These are phyloP conservation scores for Cheirogaleus major DNA, from an alignment of 2,797 vertebrate genomes.

Conservation along the genomic window DNA sequence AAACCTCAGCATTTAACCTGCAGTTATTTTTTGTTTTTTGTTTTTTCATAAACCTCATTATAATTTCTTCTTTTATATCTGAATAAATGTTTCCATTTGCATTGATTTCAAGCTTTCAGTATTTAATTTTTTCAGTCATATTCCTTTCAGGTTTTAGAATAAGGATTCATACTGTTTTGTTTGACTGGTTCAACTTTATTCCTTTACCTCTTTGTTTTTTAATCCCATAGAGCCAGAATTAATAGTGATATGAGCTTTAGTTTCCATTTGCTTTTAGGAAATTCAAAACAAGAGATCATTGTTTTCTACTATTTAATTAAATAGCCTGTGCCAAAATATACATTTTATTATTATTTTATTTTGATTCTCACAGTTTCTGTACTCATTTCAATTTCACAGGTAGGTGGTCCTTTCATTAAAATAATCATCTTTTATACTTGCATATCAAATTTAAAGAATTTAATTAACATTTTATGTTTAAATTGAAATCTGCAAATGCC, in stretches of 20 bases:
- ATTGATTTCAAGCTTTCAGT: neutral
- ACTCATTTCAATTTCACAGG: constrained; percentile 9
- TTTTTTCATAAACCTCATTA: neutral
- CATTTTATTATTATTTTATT: constrained; percentile 60
- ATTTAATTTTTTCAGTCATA: neutral
- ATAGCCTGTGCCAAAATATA: constrained; percentile 43
- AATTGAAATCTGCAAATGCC: neutral
- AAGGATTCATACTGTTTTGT: neutral
- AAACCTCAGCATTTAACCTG: neutral
- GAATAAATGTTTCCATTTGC: neutral
- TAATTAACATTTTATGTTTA: neutral
- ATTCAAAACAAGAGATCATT: constrained; percentile 65
- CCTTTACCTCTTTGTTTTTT: constrained; percentile 54
- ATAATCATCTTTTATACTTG: neutral
- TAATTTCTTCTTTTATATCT: constrained; percentile 15
- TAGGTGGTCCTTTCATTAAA: neutral
- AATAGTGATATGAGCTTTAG: constrained; percentile 33
- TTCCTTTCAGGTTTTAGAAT: neutral
- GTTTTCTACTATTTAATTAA: constrained; percentile 66
- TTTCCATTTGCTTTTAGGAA: constrained; percentile 72
- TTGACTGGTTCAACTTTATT: constrained; percentile 18
- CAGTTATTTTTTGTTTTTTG: neutral
- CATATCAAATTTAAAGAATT: neutral
- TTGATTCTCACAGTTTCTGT: constrained; percentile 51
- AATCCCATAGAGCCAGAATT: constrained; percentile 44